Evolutionary conservation across 2,888 invertebrate genomes (phyloP).

Genomic region (Oligia latruncula): DNA sequence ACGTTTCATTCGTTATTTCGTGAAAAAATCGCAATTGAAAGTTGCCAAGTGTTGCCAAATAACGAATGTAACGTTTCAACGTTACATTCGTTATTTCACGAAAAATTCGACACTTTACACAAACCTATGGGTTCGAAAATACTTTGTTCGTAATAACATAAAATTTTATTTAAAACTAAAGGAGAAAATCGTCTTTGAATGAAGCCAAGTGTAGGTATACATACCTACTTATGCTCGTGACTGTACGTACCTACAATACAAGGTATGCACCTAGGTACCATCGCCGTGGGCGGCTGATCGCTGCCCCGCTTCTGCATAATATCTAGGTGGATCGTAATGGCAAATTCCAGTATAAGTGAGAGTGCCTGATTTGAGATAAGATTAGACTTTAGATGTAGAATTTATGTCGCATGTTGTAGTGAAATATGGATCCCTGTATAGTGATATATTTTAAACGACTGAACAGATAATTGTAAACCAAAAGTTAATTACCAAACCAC

Average conservation of each 20-base stretch:
- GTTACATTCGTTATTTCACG: too few relatives aligned
- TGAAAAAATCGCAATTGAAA: too few relatives aligned
- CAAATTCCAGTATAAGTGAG: constrained; percentile 77
- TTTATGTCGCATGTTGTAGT: constrained; percentile 23
- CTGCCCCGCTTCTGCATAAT: constrained; percentile 71
- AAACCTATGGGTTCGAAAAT: too few relatives aligned
- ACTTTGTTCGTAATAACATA: too few relatives aligned
- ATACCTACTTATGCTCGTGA: too few relatives aligned
- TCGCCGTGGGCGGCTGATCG: constrained; percentile 71
- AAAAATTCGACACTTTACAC: too few relatives aligned
- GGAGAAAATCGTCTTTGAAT: too few relatives aligned
- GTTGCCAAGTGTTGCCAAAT: too few relatives aligned
- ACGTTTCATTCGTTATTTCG: too few relatives aligned
- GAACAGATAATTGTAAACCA: not conserved
- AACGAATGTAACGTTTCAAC: too few relatives aligned
- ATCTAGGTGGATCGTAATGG: constrained; percentile 71
- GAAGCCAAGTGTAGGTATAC: too few relatives aligned
- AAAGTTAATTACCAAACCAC: constrained; percentile 3
- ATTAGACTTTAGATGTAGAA: constrained; percentile 47
- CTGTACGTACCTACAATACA: constrained; percentile 16
- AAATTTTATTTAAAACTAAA: too few relatives aligned
- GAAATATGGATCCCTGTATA: constrained; percentile 14
- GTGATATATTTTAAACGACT: not conserved
- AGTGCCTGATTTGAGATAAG: constrained; percentile 68
- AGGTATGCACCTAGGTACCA: constrained; percentile 34